Conservation (phyloP, 2,797 vertebrate genomes). For the Malurus leucopterus region DNA sequence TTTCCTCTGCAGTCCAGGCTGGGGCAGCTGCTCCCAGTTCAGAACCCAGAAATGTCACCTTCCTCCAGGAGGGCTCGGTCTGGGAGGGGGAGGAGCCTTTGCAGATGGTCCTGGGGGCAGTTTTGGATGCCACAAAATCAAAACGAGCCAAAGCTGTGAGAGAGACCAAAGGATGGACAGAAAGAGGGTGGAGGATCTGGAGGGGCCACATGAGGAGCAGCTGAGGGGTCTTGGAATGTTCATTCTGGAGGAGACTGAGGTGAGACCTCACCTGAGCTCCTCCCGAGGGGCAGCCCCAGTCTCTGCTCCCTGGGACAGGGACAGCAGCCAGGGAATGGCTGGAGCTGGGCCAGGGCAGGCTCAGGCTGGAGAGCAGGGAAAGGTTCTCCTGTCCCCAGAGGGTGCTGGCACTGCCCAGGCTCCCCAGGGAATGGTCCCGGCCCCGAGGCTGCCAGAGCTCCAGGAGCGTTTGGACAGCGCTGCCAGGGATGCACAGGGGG, state of each 20-base stretch:
- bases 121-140: background rate
- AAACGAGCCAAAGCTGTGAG: background rate
- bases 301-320: background rate
- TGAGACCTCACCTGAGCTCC: background rate
- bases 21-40: background rate
- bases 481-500: background rate
- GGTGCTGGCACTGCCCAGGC: background rate
- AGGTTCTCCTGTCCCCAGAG: background rate
- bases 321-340: fast-evolving
- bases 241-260: background rate
- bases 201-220: background rate
- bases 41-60: background rate
- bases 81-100: background rate
- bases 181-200: background rate
- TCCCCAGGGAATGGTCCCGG: background rate
- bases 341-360: background rate
- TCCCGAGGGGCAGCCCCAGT: fast-evolving
- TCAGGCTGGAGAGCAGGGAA: background rate
- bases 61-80: background rate
- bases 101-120: too few species aligned
- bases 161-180: background rate
- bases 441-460: background rate
- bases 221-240: background rate
- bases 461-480: background rate
- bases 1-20: background rate